These are phyloP conservation scores for Spisula subtruncata DNA, from an alignment of 2,888 invertebrate species.

Conservation along the genomic window DNA sequence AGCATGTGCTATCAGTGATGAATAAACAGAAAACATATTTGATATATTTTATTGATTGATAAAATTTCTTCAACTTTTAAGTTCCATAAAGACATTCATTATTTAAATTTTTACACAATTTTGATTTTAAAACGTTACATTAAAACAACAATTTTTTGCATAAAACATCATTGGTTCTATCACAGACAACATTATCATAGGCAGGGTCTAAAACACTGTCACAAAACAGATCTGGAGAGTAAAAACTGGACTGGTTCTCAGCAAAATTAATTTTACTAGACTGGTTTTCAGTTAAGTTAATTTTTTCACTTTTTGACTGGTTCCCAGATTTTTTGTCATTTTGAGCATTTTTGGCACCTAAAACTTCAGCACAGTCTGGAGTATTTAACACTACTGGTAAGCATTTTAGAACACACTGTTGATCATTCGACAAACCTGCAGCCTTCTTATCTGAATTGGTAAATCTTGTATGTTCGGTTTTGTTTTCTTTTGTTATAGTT, in stretches of 20 bases:
- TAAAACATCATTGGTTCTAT: slow-evolving; percentile 44
- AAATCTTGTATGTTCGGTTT: background rate
- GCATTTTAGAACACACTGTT: slow-evolving; percentile 11
- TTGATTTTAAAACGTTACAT: background rate
- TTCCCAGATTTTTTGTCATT: background rate
- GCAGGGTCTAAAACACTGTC: slow-evolving; percentile 33
- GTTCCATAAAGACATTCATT: background rate
- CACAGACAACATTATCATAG: slow-evolving; percentile 30
- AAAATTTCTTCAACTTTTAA: slow-evolving; percentile 21
- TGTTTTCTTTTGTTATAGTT: background rate
- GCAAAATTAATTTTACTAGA: background rate
- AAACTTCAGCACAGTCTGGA: slow-evolving; percentile 19
- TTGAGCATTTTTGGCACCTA: background rate
- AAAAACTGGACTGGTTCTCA: background rate
- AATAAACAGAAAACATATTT: background rate
- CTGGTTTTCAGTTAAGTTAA: background rate
- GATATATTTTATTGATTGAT: background rate
- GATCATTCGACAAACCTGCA: background rate
- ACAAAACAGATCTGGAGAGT: slow-evolving; percentile 47
- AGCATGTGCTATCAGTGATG: too few relatives aligned
- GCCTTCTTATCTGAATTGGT: background rate
- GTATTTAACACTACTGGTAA: slow-evolving; percentile 31
- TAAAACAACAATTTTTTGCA: slow-evolving; percentile 61
- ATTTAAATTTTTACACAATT: background rate
- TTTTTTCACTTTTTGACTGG: background rate